A percentile compares a stretch with the other conserved stretches of the same genome.
Conservation (phyloP, 1,140 invertebrate species). For the Melitaea cinxia region DNA sequence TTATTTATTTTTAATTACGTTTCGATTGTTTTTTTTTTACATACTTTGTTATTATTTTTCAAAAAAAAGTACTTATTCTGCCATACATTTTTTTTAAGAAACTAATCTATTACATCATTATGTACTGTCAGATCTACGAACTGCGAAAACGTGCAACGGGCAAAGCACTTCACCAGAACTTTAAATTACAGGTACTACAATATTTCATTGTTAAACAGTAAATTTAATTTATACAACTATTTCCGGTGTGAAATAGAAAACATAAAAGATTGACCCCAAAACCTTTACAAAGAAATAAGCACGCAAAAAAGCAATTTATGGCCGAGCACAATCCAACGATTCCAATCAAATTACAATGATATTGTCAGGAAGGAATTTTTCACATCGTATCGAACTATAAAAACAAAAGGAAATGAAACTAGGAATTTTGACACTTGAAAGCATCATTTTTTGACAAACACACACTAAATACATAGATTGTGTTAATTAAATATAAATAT, state of each 20-base stretch:
- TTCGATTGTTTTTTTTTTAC: too few species aligned
- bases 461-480: too few species aligned
- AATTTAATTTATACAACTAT: not conserved
- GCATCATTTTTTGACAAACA: too few species aligned
- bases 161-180: too few species aligned
- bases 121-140: too few species aligned
- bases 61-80: too few species aligned
- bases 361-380: constrained; percentile 24
- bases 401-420: not conserved
- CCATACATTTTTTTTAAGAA: too few species aligned
- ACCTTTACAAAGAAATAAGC: constrained; percentile 23
- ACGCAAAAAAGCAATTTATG: constrained; percentile 28
- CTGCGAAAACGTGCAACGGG: too few species aligned
- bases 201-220: not conserved
- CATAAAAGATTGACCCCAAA: constrained; percentile 9
- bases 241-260: not conserved
- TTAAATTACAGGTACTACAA: not conserved
- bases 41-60: too few species aligned
- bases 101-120: too few species aligned
- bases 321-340: constrained; percentile 17
- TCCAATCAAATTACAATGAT: constrained; percentile 28
- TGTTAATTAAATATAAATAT: too few species aligned
- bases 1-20: too few species aligned
- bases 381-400: constrained; percentile 11
- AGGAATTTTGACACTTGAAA: not conserved